Base-by-base conservation (phyloP, 2,888 invertebrate genomes). In the Anthoptus insignis region DNA sequence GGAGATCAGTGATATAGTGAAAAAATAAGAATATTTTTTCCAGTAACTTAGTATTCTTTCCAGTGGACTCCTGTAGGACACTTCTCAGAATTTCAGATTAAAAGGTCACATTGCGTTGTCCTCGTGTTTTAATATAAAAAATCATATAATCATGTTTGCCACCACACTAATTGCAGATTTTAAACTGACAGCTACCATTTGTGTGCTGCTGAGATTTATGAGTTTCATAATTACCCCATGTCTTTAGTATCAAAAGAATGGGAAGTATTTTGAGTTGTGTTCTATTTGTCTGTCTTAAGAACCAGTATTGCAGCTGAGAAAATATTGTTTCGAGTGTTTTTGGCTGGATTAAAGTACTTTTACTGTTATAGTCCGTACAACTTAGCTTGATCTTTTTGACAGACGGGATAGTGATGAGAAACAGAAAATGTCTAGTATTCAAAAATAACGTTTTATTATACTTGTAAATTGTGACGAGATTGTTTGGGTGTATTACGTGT, bases 181-280 rank as follows among this genome's bases (percentile, higher is more conserved):
- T 5, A 11, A 42, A 42, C 42, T 42, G 42, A 19, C 42, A 42
- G 4, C 14, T 34, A 13, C 21, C 32, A 53, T 32, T 32, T 53
- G 53, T 32, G 53, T 34, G 13, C 34, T 53, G 53, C 13, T 8
- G 9, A 53, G 53, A 53, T 34, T 53, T 53, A 53, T 53, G 53
- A 19, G 13, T 34, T 13, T 52, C 21, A 53, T 53, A 53, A 53
- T 42, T 42, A 8, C 4, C 16, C 19, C 42, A 11, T n/a, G 16
- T 42, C 19, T 42, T 42, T 19, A 16, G 19, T 37, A 42, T 42
- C n/a, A 42, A 19, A 42, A 42, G 19, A 19, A 42, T 42, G 42
- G 42, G 11, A 42, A 42, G 19, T 5, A 19, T 42, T 8, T 42
- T 42, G 19, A 4, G 11, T 3, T 19, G 16, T 19, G 16, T 39